Evolutionary conservation across 2,888 invertebrate genomes (phyloP).

Genomic region (Lasioglossum marginatum): DNA sequence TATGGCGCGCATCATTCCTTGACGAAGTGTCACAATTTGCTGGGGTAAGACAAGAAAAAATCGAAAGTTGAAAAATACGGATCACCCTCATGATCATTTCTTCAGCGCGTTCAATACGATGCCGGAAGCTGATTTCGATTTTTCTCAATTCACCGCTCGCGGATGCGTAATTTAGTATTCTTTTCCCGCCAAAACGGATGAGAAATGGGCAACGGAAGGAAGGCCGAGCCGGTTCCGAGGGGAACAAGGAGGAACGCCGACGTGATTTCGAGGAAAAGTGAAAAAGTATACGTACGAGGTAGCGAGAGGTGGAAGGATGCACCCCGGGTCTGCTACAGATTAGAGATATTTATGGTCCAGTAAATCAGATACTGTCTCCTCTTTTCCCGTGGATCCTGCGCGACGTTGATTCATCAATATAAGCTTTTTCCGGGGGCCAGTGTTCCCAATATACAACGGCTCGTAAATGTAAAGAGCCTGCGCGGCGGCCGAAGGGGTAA

Average conservation of each 20-base stretch:
- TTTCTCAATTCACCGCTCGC: slow-evolving; percentile 52
- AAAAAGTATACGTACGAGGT: slow-evolving; percentile 34
- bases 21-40: no score
- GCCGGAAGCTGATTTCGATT: slow-evolving; percentile 39
- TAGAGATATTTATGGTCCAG: slow-evolving; percentile 81
- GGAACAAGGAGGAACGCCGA: slow-evolving; percentile 29
- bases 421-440: slow-evolving; percentile 45
- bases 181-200: slow-evolving; percentile 46
- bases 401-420: slow-evolving; percentile 75
- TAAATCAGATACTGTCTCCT: slow-evolving; percentile 78
- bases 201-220: slow-evolving; percentile 63
- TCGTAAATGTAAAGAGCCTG: slow-evolving; percentile 22
- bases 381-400: slow-evolving; percentile 60
- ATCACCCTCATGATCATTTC: no score
- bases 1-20: no score
- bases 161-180: slow-evolving; percentile 54
- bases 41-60: no score
- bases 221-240: slow-evolving; percentile 40
- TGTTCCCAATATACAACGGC: slow-evolving; percentile 36
- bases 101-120: not conserved
- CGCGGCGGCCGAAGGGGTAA: not conserved
- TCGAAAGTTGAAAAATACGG: no score
- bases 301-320: slow-evolving; percentile 55
- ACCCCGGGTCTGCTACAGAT: slow-evolving; percentile 73
- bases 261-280: not conserved